Evolutionary conservation across 2,888 invertebrate species (phyloP).

Genomic region (Gastracanthus pulcherrimus): DNA sequence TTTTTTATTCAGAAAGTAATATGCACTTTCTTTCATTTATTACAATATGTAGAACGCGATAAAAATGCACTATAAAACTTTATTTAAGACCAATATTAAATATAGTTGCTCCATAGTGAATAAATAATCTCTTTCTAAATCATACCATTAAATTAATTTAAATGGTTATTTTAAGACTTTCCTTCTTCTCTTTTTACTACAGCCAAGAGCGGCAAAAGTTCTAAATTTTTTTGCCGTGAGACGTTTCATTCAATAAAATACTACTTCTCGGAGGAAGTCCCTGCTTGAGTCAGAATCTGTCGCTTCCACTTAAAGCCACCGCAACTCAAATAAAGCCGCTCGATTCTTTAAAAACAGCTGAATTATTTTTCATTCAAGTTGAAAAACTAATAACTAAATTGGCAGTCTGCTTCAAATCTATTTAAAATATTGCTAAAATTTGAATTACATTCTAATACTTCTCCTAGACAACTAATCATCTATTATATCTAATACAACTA

Average conservation of each 20-base stretch:
- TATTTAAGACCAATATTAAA: not conserved
- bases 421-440: too few relatives aligned
- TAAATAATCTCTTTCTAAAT: not conserved
- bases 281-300: not conserved
- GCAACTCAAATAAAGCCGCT: not conserved
- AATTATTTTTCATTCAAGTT: not conserved
- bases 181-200: not conserved
- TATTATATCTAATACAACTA: too few relatives aligned
- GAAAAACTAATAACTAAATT: not conserved
- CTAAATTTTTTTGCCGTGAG: not conserved
- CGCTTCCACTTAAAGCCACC: not conserved
- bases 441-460: too few relatives aligned
- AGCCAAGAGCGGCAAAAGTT: not conserved
- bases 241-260: conserved; percentile 8
- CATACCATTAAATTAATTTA: too few relatives aligned
- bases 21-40: not conserved
- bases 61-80: not conserved
- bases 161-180: not conserved
- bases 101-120: not conserved
- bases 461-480: too few relatives aligned
- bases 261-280: not conserved
- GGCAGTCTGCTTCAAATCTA: not conserved
- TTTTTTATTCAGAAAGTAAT: not conserved
- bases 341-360: not conserved
- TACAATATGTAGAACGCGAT: not conserved